Evolutionary conservation across 92 coral and sea anemone genomes (phyloP), one percentile per base, ranked within the genome.

Genomic region (Phenganax marumi): DNA sequence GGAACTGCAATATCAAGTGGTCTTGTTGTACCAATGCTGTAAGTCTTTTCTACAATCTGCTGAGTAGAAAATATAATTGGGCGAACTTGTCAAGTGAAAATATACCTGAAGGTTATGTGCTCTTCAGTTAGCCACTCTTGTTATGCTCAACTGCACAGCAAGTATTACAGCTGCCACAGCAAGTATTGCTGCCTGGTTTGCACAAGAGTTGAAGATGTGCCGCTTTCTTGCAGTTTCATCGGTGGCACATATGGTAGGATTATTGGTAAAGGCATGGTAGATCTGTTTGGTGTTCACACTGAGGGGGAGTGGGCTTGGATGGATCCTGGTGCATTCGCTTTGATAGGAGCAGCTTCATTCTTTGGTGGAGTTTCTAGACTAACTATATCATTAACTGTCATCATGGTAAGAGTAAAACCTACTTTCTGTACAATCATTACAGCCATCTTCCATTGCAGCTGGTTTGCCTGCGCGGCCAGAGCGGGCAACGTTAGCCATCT

Each of bases 251-350:
- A 33, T 33, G 43, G 43, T 5, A 33, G 43, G 43, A 33, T 33
- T 33, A 5, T 33, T 33, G 43, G 43, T 33, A 33, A 33, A 33
- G 43, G 43, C 43, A 92, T 96, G 99, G 99, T 96, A 11, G 93
- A 89, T 68, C 24, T 92, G 68, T 96, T 96, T 83, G 99, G 99
- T 14, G 91, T 92, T 8, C 91, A 96, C 77, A 83, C 97, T 0
- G 66, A 91, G 82, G 98, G 97, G 21, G 86, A 96, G 89, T 96
- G 99, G 98, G 97, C 97, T 26, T 96, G 99, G 99, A 96, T 96
- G 96, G 99, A 96, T 74, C 99, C 99, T 25, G 99, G 99, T 7
- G 99, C 99, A 3, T 96, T 96, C 74, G 99, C 99, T 0, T 82
- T 96, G 76, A 96, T 96, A 18, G 99, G 99, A 57, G 99, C 95